phyloP scores from a whole-genome alignment of 2,888 invertebrate genomes.

The Fragum fragum region DNA sequence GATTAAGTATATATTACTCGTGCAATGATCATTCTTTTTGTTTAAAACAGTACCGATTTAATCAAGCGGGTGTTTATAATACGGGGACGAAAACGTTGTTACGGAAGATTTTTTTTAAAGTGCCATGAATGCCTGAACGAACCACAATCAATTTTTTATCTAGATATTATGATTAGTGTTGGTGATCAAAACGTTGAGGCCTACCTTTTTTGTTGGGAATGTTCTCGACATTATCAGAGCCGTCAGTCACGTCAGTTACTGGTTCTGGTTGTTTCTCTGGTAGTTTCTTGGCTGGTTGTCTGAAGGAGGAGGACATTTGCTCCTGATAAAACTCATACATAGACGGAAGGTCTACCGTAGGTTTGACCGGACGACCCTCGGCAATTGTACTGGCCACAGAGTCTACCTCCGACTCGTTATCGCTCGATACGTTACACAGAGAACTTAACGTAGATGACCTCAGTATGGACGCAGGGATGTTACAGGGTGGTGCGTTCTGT shows the following conservation, averaged over 20 bases:
- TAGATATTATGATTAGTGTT: no score
- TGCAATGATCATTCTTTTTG: no score
- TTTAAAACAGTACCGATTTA: no score
- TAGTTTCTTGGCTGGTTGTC: conserved; percentile 43
- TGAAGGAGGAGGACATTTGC: conserved; percentile 58
- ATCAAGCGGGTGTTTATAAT: no score
- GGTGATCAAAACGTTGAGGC: no score
- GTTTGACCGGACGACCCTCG: conserved; percentile 33
- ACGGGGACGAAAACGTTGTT: no score
- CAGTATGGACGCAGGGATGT: conserved; percentile 57
- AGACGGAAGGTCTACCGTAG: conserved; percentile 36
- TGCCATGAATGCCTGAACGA: no score
- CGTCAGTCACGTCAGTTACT: background rate
- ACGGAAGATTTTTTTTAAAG: no score
- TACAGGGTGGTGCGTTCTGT: conserved; percentile 44
- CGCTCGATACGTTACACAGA: conserved; percentile 53
- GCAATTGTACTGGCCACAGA: conserved; percentile 53
- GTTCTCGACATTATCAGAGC: background rate
- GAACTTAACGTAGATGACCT: conserved; percentile 51
- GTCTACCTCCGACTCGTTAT: conserved; percentile 64
- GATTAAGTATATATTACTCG: no score
- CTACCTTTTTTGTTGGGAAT: background rate
- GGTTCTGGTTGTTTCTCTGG: conserved; percentile 19
- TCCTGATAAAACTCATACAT: conserved; percentile 60
- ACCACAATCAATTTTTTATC: no score